phyloP scores from a whole-genome alignment of 2,888 invertebrate genomes.

The Luperina nickerlii region DNA sequence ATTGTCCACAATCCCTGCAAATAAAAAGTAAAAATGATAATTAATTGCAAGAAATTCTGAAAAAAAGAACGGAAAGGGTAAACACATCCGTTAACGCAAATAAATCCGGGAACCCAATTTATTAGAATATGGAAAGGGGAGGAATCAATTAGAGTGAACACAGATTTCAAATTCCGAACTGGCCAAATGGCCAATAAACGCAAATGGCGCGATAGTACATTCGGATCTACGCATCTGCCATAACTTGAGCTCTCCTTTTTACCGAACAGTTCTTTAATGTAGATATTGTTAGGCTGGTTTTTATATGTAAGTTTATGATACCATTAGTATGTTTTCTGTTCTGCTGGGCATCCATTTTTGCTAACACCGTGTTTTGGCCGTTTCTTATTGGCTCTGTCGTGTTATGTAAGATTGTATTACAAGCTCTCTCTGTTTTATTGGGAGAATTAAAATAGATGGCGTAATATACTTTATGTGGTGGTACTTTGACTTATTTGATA shows the following conservation, averaged over 20 bases:
- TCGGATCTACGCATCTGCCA: slow-evolving; percentile 73
- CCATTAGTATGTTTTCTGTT: slow-evolving; percentile 85
- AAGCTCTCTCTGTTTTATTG: slow-evolving; percentile 58
- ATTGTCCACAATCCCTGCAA: slow-evolving; percentile 15
- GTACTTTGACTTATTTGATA: slow-evolving; percentile 26
- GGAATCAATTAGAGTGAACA: slow-evolving; percentile 84
- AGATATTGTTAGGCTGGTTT: slow-evolving; percentile 72
- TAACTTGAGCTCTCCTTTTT: slow-evolving; percentile 70
- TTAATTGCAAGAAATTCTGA: slow-evolving; percentile 31
- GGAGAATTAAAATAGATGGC: slow-evolving; percentile 56
- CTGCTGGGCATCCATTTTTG: slow-evolving; percentile 78
- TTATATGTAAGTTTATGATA: slow-evolving; percentile 79
- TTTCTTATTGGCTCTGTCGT: slow-evolving; percentile 67
- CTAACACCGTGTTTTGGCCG: slow-evolving; percentile 76
- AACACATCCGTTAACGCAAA: slow-evolving; percentile 52
- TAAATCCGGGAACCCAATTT: slow-evolving; percentile 72
- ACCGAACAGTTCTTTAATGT: slow-evolving; percentile 25
- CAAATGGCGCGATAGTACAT: slow-evolving; percentile 84
- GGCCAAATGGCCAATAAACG: slow-evolving; percentile 87
- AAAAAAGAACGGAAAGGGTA: slow-evolving; percentile 50
- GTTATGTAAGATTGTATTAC: slow-evolving; percentile 61
- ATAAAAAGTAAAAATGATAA: slow-evolving; percentile 47
- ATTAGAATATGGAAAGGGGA: slow-evolving; percentile 77
- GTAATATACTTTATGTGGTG: slow-evolving; percentile 42
- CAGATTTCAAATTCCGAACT: slow-evolving; percentile 80